These are phyloP conservation scores for Odobenus rosmarus DNA, from an alignment of 2,113 vertebrate species.

Conservation along the genomic window DNA sequence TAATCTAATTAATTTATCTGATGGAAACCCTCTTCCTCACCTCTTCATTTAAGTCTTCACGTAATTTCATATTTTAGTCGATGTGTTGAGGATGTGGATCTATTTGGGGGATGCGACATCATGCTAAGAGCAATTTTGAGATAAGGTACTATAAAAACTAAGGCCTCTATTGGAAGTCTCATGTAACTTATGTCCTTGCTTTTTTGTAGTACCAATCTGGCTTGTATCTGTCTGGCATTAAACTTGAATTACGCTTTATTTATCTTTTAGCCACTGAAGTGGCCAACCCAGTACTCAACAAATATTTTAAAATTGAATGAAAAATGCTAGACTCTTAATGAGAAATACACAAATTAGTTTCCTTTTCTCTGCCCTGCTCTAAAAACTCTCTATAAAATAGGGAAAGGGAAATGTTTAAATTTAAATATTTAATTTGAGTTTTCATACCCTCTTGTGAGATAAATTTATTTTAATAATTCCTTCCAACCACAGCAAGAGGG, in stretches of 20 bases:
- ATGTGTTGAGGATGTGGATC: neutral
- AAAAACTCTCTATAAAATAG: neutral
- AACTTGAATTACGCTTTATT: neutral
- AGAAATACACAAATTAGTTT: neutral
- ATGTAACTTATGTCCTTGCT: rapidly evolving
- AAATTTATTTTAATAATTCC: conserved; percentile 18
- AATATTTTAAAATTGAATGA: conserved; percentile 5
- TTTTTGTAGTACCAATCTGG: neutral
- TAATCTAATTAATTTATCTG: neutral
- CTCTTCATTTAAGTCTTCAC: neutral
- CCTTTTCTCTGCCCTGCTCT: neutral
- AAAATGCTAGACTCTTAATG: neutral
- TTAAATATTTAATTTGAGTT: conserved; percentile 14
- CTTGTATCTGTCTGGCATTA: neutral
- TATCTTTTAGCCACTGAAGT: neutral
- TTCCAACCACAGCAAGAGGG: neutral
- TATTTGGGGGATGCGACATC: neutral
- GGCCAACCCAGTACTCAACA: neutral
- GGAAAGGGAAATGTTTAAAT: neutral
- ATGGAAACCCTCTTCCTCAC: neutral
- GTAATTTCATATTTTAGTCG: neutral
- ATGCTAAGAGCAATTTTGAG: neutral
- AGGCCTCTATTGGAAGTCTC: neutral
- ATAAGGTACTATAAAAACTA: neutral
- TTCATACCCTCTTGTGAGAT: neutral